These are phyloP conservation scores for Brachionus rubens DNA, from an alignment of 1,140 invertebrate species.

Conservation along the genomic window DNA sequence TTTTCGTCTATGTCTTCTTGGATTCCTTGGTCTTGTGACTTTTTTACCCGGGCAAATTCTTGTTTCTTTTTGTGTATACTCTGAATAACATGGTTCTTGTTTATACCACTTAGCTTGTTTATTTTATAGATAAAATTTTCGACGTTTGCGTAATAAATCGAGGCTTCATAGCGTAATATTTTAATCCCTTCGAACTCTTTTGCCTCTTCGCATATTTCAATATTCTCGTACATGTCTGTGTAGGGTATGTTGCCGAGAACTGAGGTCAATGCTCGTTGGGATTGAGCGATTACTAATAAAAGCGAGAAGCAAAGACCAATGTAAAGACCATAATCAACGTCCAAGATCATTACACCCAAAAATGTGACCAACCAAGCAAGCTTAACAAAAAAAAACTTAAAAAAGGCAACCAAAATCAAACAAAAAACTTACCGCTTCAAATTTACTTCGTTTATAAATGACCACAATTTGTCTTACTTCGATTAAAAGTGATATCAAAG, in stretches of 20 bases:
- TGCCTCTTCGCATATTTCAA: neutral
- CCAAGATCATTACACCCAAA: conserved; percentile 35
- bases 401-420: too few species aligned
- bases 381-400: conserved; percentile 46
- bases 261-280: conserved; percentile 56
- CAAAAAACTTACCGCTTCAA: neutral
- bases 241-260: conserved; percentile 35
- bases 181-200: neutral
- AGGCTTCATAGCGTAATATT: neutral
- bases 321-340: conserved; percentile 50
- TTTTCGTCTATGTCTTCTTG: neutral
- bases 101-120: neutral
- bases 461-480: conserved; percentile 58
- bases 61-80: neutral
- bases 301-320: conserved; percentile 47
- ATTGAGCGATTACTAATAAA: conserved; percentile 38
- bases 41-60: neutral
- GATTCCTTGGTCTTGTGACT: neutral
- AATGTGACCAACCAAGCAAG: conserved; percentile 48
- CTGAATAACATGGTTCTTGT: neutral
- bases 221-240: conserved; percentile 44
- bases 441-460: conserved; percentile 52
- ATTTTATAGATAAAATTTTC: neutral
- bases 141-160: neutral
- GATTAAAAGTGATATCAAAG: conserved; percentile 60